Conservation (phyloP, 2,113 vertebrate species). For the Ivindomyrus marchei region DNA sequence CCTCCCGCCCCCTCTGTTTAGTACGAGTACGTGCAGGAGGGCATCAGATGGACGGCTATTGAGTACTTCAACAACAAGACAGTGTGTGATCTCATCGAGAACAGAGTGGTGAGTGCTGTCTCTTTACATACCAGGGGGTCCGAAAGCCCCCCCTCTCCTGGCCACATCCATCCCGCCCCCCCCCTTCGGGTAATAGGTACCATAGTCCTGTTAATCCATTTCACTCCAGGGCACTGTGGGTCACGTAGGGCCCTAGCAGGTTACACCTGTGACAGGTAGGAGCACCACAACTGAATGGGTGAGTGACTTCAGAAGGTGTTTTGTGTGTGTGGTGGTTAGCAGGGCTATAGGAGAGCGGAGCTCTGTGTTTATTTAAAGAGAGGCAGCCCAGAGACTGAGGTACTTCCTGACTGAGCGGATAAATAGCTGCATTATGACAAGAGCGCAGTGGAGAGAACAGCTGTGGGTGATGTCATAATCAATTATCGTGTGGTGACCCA, state of each 20-base stretch:
- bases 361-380: background rate
- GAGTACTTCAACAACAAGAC: slow-evolving; percentile 96
- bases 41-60: slow-evolving; percentile 84
- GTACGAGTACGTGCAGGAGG: slow-evolving; percentile 93
- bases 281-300: background rate
- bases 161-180: slow-evolving; percentile 14
- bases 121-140: background rate
- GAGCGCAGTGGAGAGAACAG: background rate
- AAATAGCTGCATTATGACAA: background rate
- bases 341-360: background rate
- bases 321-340: background rate
- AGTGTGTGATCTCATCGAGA: slow-evolving; percentile 93
- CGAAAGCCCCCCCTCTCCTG: background rate
- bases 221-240: background rate
- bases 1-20: slow-evolving; percentile 34
- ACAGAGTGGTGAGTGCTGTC: slow-evolving; percentile 74
- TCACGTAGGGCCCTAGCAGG: background rate
- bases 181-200: background rate
- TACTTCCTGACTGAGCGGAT: background rate
- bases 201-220: background rate
- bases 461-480: slow-evolving; percentile 10
- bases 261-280: background rate
- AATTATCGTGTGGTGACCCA: background rate
- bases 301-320: background rate
- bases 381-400: background rate